phyloP scores from a whole-genome alignment of 2,888 invertebrate species.

The Rhagium mordax region DNA sequence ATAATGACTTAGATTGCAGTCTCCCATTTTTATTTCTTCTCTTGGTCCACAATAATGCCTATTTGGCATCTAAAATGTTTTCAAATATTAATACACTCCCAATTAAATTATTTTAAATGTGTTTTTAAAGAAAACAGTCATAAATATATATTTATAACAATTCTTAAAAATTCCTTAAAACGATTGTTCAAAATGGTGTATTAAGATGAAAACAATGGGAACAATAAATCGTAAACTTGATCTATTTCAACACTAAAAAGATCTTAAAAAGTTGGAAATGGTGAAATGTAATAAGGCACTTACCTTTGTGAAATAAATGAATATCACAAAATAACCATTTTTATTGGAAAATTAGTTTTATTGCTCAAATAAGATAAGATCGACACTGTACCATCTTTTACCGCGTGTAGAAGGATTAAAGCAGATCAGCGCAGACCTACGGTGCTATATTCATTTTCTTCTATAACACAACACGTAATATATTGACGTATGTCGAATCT shows the following conservation, averaged over 20 bases:
- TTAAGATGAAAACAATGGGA: slow-evolving; percentile 18
- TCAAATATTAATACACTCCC: background rate
- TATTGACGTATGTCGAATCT: slow-evolving; percentile 4
- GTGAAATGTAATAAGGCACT: background rate
- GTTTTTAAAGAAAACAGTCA: background rate
- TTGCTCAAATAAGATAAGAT: slow-evolving; percentile 12
- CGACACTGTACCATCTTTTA: slow-evolving; percentile 33
- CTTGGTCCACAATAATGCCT: slow-evolving; percentile 33
- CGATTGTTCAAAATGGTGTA: slow-evolving; percentile 32
- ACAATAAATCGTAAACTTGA: background rate
- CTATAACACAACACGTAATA: background rate
- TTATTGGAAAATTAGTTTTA: slow-evolving; percentile 23
- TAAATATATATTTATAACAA: background rate
- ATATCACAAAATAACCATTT: slow-evolving; percentile 36
- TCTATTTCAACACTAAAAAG: background rate
- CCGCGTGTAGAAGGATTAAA: slow-evolving; percentile 25
- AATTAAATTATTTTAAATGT: background rate
- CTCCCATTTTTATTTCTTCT: slow-evolving; percentile 56
- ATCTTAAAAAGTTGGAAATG: background rate
- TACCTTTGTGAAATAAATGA: slow-evolving; percentile 30
- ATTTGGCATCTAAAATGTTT: slow-evolving; percentile 28
- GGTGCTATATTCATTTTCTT: background rate
- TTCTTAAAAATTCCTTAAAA: slow-evolving; percentile 13
- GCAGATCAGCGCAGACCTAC: background rate
- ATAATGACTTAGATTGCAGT: slow-evolving; percentile 62